Evolutionary conservation across 2,113 vertebrate species (phyloP).

Genomic region (Sialia sialis): DNA sequence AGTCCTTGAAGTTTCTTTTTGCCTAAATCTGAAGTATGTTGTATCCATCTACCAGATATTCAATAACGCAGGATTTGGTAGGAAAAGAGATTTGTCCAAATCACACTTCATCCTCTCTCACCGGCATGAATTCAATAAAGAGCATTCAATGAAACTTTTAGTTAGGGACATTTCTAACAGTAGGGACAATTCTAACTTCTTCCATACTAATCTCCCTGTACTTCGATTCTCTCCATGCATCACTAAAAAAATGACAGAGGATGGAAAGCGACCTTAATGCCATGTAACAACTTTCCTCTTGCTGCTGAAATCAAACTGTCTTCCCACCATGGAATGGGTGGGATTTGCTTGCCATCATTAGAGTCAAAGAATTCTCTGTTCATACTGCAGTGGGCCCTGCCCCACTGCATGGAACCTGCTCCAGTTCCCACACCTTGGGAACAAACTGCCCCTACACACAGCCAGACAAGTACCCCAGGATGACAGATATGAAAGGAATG

Average conservation of each 20-base stretch:
- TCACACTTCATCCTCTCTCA: background rate
- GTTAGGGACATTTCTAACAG: background rate
- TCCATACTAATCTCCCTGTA: background rate
- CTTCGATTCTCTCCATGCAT: background rate
- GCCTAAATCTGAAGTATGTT: background rate
- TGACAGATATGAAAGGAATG: background rate
- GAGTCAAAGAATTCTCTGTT: background rate
- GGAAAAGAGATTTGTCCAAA: background rate
- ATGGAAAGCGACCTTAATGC: background rate
- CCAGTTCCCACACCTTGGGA: background rate
- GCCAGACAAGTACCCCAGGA: background rate
- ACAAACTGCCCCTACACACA: background rate
- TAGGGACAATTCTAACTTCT: background rate
- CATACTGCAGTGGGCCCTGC: background rate
- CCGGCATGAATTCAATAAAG: background rate
- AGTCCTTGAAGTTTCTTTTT: background rate
- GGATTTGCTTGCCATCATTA: background rate
- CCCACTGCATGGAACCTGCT: background rate
- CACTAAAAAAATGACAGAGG: background rate
- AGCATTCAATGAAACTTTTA: background rate
- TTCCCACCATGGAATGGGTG: background rate
- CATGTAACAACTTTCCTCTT: background rate
- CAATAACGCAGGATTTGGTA: background rate
- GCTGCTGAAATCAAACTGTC: background rate
- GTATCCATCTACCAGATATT: background rate